phyloP scores from a whole-genome alignment of 2,888 invertebrate species.

The Pogonocherus hispidulus region DNA sequence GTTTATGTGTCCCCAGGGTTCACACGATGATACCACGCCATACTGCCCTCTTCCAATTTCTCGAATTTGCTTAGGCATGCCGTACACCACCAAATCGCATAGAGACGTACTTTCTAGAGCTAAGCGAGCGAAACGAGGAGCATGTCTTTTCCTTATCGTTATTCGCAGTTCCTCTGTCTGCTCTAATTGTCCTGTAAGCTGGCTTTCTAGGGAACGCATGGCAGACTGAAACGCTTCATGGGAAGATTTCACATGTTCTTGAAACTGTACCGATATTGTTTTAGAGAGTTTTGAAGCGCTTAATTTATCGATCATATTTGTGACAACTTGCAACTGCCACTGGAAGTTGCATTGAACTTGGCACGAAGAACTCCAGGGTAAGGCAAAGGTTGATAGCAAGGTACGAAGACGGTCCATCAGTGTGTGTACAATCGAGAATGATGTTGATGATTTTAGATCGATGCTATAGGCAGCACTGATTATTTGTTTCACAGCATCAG shows the following conservation, averaged over 20 bases:
- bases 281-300: conserved; percentile 79
- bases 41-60: conserved; percentile 89
- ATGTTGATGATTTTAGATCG: conserved; percentile 76
- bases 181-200: conserved; percentile 80
- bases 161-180: conserved; percentile 86
- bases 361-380: conserved; percentile 73
- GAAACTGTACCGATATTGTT: conserved; percentile 81
- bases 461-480: conserved; percentile 83
- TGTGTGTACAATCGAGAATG: conserved; percentile 75
- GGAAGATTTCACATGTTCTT: conserved; percentile 81
- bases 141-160: conserved; percentile 82
- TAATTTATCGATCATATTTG: conserved; percentile 79
- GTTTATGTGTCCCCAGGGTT: conserved; percentile 80
- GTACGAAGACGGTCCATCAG: conserved; percentile 78
- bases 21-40: conserved; percentile 88
- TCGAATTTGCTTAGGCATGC: conserved; percentile 76
- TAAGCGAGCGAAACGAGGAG: conserved; percentile 84
- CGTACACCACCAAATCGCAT: conserved; percentile 82
- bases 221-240: conserved; percentile 85
- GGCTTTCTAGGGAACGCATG: conserved; percentile 78
- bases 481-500: conserved; percentile 83
- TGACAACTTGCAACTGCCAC: conserved; percentile 81
- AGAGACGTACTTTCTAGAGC: conserved; percentile 88
- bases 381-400: conserved; percentile 73
- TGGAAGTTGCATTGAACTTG: conserved; percentile 67